Evolutionary conservation across 2,888 invertebrate genomes (phyloP).

Genomic region (Schizaphis graminum): DNA sequence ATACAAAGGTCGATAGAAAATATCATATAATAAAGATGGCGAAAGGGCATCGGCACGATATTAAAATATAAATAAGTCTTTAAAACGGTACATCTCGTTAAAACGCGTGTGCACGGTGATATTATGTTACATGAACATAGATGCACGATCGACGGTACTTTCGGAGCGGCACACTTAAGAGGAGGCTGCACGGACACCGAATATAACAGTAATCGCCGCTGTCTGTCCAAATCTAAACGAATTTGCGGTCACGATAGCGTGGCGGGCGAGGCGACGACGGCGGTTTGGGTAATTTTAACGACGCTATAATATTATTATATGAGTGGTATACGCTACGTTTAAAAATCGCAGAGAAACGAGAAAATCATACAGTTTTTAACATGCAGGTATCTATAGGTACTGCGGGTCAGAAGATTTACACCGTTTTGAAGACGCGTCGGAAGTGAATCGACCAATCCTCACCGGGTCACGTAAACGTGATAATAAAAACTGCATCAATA

Average conservation of each 20-base stretch:
- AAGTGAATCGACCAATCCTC: background rate
- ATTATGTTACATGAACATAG: background rate
- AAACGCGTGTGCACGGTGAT: background rate
- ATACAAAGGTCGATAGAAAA: background rate
- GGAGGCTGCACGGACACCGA: background rate
- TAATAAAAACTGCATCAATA: background rate
- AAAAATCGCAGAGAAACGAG: background rate
- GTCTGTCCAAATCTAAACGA: constrained; percentile 9
- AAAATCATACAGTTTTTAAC: background rate
- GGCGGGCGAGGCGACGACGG: background rate
- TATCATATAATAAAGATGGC: background rate
- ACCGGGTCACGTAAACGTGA: background rate
- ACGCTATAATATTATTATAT: background rate
- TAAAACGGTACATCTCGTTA: background rate
- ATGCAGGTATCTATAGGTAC: background rate
- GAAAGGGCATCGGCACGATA: background rate
- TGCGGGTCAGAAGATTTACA: background rate
- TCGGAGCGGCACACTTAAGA: constrained; percentile 21
- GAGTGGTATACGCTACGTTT: background rate
- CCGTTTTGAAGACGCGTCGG: background rate
- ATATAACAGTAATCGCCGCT: constrained; percentile 51
- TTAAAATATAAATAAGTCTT: background rate
- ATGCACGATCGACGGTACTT: constrained; percentile 10
- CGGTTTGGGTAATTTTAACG: background rate
- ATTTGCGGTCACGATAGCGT: constrained; percentile 50